Percentiles rank a stretch among this genome's conserved stretches.
phyloP scores from a whole-genome alignment of 2,888 invertebrate species.

The Hoplodrina blanda region DNA sequence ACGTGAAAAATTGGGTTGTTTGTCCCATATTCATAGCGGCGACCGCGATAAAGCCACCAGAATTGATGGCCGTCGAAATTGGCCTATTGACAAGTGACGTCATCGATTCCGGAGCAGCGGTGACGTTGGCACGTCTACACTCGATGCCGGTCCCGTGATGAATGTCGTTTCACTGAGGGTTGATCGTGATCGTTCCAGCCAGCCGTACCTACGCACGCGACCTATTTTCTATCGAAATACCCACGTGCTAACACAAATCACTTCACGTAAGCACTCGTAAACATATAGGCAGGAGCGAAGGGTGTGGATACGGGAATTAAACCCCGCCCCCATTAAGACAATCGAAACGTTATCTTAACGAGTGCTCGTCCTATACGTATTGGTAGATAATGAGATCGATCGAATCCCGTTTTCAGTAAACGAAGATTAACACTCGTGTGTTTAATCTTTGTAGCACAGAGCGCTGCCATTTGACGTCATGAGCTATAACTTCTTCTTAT shows the following conservation, averaged over 20 bases:
- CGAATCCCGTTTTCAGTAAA: slow-evolving; percentile 29
- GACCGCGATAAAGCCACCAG: slow-evolving; percentile 71
- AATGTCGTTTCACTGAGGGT: slow-evolving; percentile 62
- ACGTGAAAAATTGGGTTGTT: slow-evolving; percentile 69
- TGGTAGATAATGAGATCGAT: slow-evolving; percentile 35
- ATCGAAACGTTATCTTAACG: slow-evolving; percentile 63
- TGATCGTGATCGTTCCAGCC: slow-evolving; percentile 51
- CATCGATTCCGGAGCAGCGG: slow-evolving; percentile 66
- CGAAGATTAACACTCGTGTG: slow-evolving; percentile 32
- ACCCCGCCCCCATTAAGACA: slow-evolving; percentile 63
- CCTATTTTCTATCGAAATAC: slow-evolving; percentile 49
- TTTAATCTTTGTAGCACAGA: slow-evolving; percentile 25
- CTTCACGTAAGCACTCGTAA: slow-evolving; percentile 59
- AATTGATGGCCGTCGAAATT: slow-evolving; percentile 74
- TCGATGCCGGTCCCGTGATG: slow-evolving; percentile 63
- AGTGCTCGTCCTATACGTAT: slow-evolving; percentile 38
- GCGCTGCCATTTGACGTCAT: slow-evolving; percentile 17
- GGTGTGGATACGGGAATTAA: slow-evolving; percentile 60
- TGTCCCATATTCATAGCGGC: slow-evolving; percentile 69
- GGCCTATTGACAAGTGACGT: slow-evolving; percentile 75
- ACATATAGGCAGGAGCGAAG: slow-evolving; percentile 48
- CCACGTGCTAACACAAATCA: slow-evolving; percentile 60
- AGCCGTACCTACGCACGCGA: slow-evolving; percentile 49
- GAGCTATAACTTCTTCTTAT: slow-evolving; percentile 25
- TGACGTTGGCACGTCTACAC: slow-evolving; percentile 68